These are phyloP conservation scores for Baccha elongata DNA, from an alignment of 2,888 invertebrate species.

Conservation along the genomic window DNA sequence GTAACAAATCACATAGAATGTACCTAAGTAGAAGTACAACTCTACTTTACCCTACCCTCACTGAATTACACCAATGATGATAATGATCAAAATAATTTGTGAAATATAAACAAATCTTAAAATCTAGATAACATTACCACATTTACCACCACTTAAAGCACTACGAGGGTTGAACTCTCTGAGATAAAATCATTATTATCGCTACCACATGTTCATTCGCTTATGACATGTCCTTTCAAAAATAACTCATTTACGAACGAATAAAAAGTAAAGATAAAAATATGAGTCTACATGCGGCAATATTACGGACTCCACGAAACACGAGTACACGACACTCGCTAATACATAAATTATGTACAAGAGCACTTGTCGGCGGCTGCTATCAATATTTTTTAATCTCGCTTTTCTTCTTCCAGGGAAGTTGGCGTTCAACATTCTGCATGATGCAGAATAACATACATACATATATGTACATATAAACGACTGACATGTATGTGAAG, in stretches of 20 bases:
- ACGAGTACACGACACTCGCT: slow-evolving; percentile 47
- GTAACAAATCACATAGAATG: too few relatives aligned
- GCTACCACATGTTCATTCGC: slow-evolving; percentile 47
- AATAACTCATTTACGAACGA: slow-evolving; percentile 50
- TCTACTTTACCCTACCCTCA: background rate
- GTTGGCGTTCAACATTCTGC: slow-evolving; percentile 33
- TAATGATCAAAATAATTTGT: slow-evolving; percentile 53
- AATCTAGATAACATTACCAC: slow-evolving; percentile 58
- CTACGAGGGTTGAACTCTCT: slow-evolving; percentile 23
- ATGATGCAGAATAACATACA: background rate
- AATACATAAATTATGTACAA: slow-evolving; percentile 70
- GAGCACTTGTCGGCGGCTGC: slow-evolving; percentile 58
- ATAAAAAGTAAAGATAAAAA: background rate
- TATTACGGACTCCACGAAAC: slow-evolving; percentile 7
- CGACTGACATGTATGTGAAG: background rate
- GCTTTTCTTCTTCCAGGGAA: slow-evolving; percentile 24
- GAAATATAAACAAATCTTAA: slow-evolving; percentile 53
- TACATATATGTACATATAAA: background rate
- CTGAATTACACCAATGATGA: slow-evolving; percentile 16
- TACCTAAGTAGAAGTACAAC: too few relatives aligned
- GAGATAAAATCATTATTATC: slow-evolving; percentile 61
- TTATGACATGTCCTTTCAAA: slow-evolving; percentile 31
- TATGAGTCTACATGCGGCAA: slow-evolving; percentile 17
- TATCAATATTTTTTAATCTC: slow-evolving; percentile 61
- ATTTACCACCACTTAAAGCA: slow-evolving; percentile 39